phyloP scores from a whole-genome alignment of 2,113 vertebrate species.

The Gopherus evgoodei region DNA sequence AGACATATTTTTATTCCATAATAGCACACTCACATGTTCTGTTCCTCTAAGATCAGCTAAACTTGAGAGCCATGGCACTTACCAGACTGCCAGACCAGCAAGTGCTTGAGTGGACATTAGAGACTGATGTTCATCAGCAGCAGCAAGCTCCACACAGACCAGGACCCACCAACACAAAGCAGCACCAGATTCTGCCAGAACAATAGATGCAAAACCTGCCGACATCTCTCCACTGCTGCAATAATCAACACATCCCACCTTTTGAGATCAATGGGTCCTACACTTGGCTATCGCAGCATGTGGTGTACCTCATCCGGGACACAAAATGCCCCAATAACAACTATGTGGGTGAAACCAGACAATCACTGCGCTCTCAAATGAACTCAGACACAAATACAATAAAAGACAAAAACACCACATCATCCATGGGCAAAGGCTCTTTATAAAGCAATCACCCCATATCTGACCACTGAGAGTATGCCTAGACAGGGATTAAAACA shows the following conservation, averaged over 20 bases:
- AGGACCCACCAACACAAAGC: background rate
- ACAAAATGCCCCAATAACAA: background rate
- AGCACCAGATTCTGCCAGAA: background rate
- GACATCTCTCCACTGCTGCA: background rate
- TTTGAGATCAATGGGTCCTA: background rate
- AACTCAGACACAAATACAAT: background rate
- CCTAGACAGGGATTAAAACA: background rate
- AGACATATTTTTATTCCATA: background rate
- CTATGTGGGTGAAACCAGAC: background rate
- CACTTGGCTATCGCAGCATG: background rate
- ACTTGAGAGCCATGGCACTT: background rate
- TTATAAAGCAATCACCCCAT: background rate
- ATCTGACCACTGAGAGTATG: background rate
- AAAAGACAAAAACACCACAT: background rate
- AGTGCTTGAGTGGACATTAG: background rate
- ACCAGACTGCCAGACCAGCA: background rate
- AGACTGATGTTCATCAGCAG: background rate
- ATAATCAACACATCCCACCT: background rate
- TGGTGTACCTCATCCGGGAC: background rate
- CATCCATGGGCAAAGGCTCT: background rate
- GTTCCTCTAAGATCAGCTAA: background rate
- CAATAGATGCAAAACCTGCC: background rate
- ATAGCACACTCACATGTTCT: background rate
- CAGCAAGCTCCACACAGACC: background rate
- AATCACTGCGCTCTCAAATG: background rate